phyloP scores from a whole-genome alignment of 2,888 invertebrate genomes.

The Agrilus mali region DNA sequence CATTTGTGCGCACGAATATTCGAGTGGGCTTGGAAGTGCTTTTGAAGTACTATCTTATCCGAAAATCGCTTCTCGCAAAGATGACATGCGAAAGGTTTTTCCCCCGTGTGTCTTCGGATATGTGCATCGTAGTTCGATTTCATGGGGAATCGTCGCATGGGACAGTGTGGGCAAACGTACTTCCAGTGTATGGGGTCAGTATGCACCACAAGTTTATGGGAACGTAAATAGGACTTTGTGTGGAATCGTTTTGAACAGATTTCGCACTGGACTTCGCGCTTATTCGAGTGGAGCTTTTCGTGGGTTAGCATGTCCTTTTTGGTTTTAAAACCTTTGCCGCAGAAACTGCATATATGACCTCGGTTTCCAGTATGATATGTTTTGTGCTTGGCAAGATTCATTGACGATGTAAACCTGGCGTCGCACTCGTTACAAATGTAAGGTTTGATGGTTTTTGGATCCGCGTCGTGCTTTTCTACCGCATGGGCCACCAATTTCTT shows the following conservation, averaged over 20 bases:
- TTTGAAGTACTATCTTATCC: constrained; percentile 15
- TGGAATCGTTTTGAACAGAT: constrained; percentile 24
- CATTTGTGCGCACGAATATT: constrained; percentile 24
- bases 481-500: constrained; percentile 21
- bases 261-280: constrained; percentile 22
- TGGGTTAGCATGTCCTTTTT: constrained; percentile 22
- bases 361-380: constrained; percentile 22
- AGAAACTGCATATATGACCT: constrained; percentile 21
- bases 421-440: constrained; percentile 21
- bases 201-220: constrained; percentile 25
- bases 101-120: constrained; percentile 14
- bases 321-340: constrained; percentile 32
- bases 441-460: constrained; percentile 19
- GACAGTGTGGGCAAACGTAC: constrained; percentile 13
- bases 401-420: constrained; percentile 19
- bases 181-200: constrained; percentile 23
- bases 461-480: constrained; percentile 16
- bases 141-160: constrained; percentile 13
- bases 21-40: constrained; percentile 14
- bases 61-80: constrained; percentile 15
- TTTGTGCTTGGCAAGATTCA: constrained; percentile 23
- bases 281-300: constrained; percentile 22
- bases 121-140: constrained; percentile 14
- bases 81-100: constrained; percentile 15
- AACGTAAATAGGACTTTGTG: constrained; percentile 21